Conservation (phyloP, 2,797 vertebrate species). For the Schizothorax lantsangensis region DNA sequence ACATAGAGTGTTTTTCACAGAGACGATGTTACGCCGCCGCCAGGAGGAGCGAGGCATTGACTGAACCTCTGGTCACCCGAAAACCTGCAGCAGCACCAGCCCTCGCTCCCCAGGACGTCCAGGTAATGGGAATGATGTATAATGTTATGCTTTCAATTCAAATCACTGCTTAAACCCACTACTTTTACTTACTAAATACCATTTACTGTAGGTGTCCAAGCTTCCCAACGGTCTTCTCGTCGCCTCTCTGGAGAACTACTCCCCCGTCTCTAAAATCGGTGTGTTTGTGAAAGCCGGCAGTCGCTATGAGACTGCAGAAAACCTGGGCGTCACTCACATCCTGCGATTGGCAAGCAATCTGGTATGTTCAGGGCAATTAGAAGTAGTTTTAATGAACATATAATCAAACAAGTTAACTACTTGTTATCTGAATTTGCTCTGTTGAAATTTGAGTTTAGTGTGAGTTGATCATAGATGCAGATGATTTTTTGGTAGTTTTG, state of each 20-base stretch:
- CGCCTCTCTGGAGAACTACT: constrained; percentile 90
- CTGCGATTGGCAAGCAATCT: constrained; percentile 88
- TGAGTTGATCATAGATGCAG: not conserved
- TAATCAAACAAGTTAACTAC: not conserved
- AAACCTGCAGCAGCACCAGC: constrained; percentile 48
- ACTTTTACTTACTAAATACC: not conserved
- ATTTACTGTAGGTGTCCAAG: constrained; percentile 78
- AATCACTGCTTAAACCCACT: not conserved
- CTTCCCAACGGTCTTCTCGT: constrained; percentile 90
- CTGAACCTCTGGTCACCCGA: constrained; percentile 62
- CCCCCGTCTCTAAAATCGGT: constrained; percentile 86
- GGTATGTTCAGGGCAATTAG: constrained; percentile 73
- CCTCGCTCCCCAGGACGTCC: constrained; percentile 69
- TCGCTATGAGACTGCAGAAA: constrained; percentile 83
- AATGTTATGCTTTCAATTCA: not conserved
- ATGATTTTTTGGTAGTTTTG: not conserved
- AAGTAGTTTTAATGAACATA: not conserved
- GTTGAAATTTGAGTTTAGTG: not conserved
- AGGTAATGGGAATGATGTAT: constrained; percentile 62
- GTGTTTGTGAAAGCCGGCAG: constrained; percentile 93
- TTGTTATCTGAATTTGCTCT: not conserved
- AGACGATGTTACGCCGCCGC: constrained; percentile 76
- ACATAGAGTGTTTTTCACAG: constrained; percentile 56
- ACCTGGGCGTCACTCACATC: constrained; percentile 87
- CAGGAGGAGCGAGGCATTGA: constrained; percentile 67